Evolutionary conservation across 92 coral and sea anemone species (phyloP).

Genomic region (Meandrina meandrites): DNA sequence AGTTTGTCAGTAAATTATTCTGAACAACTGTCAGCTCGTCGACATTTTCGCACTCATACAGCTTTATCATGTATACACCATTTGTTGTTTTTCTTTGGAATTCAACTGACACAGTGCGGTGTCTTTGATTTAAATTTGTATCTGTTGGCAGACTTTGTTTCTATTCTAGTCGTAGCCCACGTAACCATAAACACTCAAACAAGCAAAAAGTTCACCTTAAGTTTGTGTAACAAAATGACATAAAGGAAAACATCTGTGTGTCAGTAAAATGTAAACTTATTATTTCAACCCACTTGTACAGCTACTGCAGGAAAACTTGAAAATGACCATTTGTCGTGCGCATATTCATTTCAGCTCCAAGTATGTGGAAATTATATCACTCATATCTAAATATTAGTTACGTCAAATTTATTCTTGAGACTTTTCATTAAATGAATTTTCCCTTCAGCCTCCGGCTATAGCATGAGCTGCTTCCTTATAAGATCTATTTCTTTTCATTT

Average conservation of each 20-base stretch:
- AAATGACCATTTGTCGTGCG: too few relatives aligned
- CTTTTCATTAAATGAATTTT: too few relatives aligned
- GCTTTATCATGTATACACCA: not conserved
- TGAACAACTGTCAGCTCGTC: not conserved
- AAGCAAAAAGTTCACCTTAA: not conserved
- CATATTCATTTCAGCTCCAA: not conserved
- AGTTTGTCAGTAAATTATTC: not conserved
- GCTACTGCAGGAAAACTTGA: not conserved
- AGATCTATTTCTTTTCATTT: too few relatives aligned
- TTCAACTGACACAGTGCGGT: not conserved
- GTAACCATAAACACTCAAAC: not conserved
- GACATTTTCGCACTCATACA: not conserved
- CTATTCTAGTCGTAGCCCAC: not conserved
- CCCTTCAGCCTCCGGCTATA: too few relatives aligned
- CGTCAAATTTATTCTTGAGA: too few relatives aligned
- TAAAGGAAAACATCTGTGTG: not conserved
- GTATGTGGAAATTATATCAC: not conserved
- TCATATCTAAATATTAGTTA: too few relatives aligned
- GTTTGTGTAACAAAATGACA: not conserved
- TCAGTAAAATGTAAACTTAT: not conserved
- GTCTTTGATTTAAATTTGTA: constrained; percentile 5
- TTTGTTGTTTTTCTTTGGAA: not conserved
- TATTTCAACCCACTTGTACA: not conserved
- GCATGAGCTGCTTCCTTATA: too few relatives aligned
- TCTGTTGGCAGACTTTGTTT: not conserved